Base-by-base conservation (phyloP, 1,140 invertebrate genomes). In the Drosophila setifemur region DNA sequence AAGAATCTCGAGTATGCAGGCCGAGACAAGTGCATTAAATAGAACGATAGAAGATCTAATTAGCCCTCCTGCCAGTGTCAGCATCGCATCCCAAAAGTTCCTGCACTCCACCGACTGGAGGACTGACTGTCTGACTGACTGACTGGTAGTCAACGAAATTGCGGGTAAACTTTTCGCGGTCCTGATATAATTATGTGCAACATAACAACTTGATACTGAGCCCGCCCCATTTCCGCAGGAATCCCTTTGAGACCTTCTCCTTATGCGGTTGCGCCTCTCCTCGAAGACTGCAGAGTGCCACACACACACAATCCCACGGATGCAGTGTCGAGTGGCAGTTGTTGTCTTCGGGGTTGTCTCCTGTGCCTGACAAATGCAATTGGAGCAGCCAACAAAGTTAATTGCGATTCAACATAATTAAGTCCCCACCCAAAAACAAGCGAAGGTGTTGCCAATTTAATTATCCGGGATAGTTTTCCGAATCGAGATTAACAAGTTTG, bases 131-230 rank as follows among this genome's bases (percentile, higher is more conserved):
- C 39, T 42, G 7, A n/a, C 33, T 49, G 43, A 39, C 57, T 85
- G 74, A 85, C 58, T 74, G 70, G 60, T 64, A 67, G 35, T 49
- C 43, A 29, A 63, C 70, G 58, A 79, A 79, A 66, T 40, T 85
- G 76, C 50, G 45, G 53, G 21, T 25, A 74, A 85, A 85, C 28
- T 83, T n/a, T 83, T 60, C 42, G 37, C 54, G 39, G 26, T 60
- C 63, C 53, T 78, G 70, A 85, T 79, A 49, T 85, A 78, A 83
- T 83, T 83, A 83, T 71, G 52, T 85, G 74, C 73, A 73, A 29
- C 35, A 52, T 49, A 72, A 72, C 57, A 57, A 81, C 47, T 33
- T 52, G 63, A 40, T 50, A 48, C 26, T 40, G 8, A 26, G 31
- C 42, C 37, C 19, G 25, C 25, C 7, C 12, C 28, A 5, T 26